phyloP scores from a whole-genome alignment of 1,140 invertebrate genomes.

The Aradophagus sp. region DNA sequence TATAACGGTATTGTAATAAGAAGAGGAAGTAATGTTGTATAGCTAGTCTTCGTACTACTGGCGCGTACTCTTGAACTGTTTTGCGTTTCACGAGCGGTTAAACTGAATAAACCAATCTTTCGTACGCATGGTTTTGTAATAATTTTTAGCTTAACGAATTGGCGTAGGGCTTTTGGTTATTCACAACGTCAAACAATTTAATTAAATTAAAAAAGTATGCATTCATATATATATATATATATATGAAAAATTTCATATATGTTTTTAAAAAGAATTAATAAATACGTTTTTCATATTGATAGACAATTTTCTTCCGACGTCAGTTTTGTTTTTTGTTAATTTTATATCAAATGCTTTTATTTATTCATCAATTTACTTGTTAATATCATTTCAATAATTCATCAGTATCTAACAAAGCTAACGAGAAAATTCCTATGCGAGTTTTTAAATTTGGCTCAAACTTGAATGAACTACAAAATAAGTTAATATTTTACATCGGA shows the following conservation, averaged over 20 bases:
- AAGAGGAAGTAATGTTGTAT: slow-evolving; percentile 54
- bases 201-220: slow-evolving; percentile 19
- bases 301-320: too few relatives aligned
- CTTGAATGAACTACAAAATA: too few relatives aligned
- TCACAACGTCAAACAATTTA: too few relatives aligned
- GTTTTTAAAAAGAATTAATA: slow-evolving; percentile 34
- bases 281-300: slow-evolving; percentile 11
- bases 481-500: too few relatives aligned
- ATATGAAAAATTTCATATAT: slow-evolving; percentile 29
- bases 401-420: too few relatives aligned
- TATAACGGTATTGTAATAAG: slow-evolving; percentile 19
- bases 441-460: too few relatives aligned
- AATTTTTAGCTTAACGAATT: slow-evolving; percentile 15
- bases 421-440: too few relatives aligned
- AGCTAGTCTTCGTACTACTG: slow-evolving; percentile 71
- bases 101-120: too few relatives aligned
- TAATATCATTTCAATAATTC: too few relatives aligned
- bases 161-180: slow-evolving; percentile 22
- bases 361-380: too few relatives aligned
- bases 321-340: too few relatives aligned
- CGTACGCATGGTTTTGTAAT: slow-evolving; percentile 18
- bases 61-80: slow-evolving; percentile 61
- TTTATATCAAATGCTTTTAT: too few relatives aligned
- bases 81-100: slow-evolving; percentile 22
- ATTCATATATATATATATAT: slow-evolving; percentile 22